Evolutionary conservation across 2,888 invertebrate species (phyloP), one percentile per base, ranked within the genome.

Genomic region (Ptychoptera contaminata): DNA sequence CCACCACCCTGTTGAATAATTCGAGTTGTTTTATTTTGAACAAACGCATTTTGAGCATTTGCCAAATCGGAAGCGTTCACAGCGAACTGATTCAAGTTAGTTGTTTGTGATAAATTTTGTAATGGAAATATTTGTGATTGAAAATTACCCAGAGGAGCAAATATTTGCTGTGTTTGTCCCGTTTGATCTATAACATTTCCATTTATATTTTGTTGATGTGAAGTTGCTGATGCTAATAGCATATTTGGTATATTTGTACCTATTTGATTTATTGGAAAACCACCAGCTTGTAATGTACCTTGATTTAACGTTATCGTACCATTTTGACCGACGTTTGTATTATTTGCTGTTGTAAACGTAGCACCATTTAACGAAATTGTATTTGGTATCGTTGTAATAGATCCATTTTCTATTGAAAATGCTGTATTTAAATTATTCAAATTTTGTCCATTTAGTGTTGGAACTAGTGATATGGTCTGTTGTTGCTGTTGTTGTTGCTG

Each of bases 201-300:
- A 23, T 23, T 23, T 7, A 23, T 23, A 23, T 23, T 39, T 23
- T 48, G 49, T 23, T 49, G 50, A 15, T 47, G 46, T 6, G 45
- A 34, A 30, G 44, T 46, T 30, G 43, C 46, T 37, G 48, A 42
- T 43, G 50, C 46, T 12, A 51, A 34, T 14, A 47, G 46, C 37
- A 51, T 49, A 37, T 51, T 49, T 2, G 49, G 45, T 36, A 51
- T 43, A 29, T 46, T 45, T 32, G 47, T 46, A 43, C 47, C 47
- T 9, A 49, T 16, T 32, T 48, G 47, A 23, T 45, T 39, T 14
- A 50, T 40, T 15, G 48, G 50, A 9, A 48, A 42, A 29, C 36
- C 40, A 37, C 38, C 43, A 39, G 39, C 23, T 23, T n/a, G n/a
- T n/a, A n/a, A n/a, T 16, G 32, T 41, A n/a, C n/a, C 11, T 8